Conservation (phyloP, 2,113 vertebrate genomes). For the Corythornis madagascariensis region DNA sequence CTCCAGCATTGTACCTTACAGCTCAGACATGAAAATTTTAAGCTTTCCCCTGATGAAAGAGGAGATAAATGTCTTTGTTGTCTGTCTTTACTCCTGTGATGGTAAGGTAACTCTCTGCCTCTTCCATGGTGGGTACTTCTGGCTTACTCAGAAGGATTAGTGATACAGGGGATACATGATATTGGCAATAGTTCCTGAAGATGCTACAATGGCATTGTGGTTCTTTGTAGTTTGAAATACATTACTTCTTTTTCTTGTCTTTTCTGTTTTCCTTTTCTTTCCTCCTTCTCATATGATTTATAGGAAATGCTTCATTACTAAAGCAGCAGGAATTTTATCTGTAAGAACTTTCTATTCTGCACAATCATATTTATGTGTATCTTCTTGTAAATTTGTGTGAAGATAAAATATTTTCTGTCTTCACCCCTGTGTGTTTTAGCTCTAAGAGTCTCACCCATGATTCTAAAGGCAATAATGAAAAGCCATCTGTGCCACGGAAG, state of each 20-base stretch:
- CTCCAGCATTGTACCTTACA: background rate
- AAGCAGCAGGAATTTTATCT: background rate
- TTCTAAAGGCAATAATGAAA: constrained; percentile 2
- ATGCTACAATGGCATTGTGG: background rate
- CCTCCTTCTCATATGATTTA: background rate
- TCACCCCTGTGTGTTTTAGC: constrained; percentile 56
- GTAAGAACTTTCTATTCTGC: background rate
- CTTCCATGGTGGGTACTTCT: background rate
- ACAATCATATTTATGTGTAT: background rate
- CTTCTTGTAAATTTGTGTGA: background rate
- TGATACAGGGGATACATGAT: background rate
- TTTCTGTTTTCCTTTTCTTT: background rate
- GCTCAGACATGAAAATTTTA: background rate
- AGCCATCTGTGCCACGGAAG: background rate
- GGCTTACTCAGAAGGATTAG: background rate
- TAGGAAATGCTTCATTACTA: background rate
- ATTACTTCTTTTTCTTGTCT: background rate
- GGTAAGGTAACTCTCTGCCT: background rate
- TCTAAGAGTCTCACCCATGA: background rate
- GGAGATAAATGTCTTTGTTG: background rate
- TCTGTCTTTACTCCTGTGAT: background rate
- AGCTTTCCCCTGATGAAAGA: background rate
- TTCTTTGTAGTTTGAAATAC: background rate
- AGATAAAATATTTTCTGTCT: background rate
- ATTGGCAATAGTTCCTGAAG: background rate